These are phyloP conservation scores for Charina bottae DNA, from an alignment of 2,113 vertebrate species.

Conservation along the genomic window DNA sequence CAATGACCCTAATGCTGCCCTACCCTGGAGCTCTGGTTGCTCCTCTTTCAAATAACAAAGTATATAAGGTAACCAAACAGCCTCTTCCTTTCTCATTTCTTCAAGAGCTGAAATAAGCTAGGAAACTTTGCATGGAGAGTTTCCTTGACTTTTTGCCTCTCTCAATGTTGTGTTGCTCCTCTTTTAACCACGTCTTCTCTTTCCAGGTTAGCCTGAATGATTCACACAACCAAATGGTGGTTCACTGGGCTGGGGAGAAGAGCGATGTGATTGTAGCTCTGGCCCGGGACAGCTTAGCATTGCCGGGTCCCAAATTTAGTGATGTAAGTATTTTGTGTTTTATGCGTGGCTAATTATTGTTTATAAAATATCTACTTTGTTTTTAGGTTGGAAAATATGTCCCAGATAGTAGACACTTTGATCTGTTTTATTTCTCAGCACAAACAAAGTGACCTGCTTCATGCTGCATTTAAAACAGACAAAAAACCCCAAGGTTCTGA, in stretches of 20 bases:
- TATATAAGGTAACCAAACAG: not conserved
- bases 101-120: accelerated
- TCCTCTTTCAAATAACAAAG: too few species aligned
- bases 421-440: not conserved
- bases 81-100: not conserved
- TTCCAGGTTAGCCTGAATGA: constrained; percentile 93
- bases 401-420: not conserved
- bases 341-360: not conserved
- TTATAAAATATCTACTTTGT: not conserved
- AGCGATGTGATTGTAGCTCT: constrained; percentile 96
- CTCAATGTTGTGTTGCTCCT: accelerated
- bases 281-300: constrained; percentile 89
- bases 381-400: not conserved
- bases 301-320: constrained; percentile 87
- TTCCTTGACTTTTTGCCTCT: accelerated
- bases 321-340: constrained; percentile 78
- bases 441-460: accelerated
- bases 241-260: constrained; percentile 98
- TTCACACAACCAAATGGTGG: constrained; percentile 98
- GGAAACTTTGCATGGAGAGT: accelerated
- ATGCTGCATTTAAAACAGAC: not conserved
- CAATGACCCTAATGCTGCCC: not conserved
- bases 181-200: not conserved
- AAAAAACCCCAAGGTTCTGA: not conserved
- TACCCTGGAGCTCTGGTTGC: not conserved